Percentiles rank a stretch among this genome's conserved stretches.
phyloP scores from a whole-genome alignment of 2,888 invertebrate genomes.

The Geophilus truncorum region DNA sequence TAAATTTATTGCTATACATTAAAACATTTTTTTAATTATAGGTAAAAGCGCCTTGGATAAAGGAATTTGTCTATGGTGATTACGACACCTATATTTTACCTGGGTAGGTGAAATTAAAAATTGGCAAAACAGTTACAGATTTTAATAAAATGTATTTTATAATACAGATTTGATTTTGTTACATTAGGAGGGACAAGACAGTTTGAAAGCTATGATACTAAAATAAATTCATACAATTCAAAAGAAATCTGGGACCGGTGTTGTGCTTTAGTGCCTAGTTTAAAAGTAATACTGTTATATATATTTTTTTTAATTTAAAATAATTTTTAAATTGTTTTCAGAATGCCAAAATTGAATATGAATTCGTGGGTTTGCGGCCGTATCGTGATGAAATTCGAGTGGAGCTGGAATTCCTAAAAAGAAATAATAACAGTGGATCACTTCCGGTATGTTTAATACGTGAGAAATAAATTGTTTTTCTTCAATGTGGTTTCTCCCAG shows the following conservation, averaged over 20 bases:
- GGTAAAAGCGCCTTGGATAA: slow-evolving; percentile 82
- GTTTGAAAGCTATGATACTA: slow-evolving; percentile 67
- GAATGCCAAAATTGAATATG: slow-evolving; percentile 58
- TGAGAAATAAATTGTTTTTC: not conserved
- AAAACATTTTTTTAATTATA: slow-evolving; percentile 42
- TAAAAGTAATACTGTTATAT: slow-evolving; percentile 46
- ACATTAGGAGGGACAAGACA: slow-evolving; percentile 82
- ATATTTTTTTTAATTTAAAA: slow-evolving; percentile 13
- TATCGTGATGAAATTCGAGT: slow-evolving; percentile 57
- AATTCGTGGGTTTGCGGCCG: slow-evolving; percentile 80
- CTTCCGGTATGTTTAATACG: not conserved
- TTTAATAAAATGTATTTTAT: not conserved
- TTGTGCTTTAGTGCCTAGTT: slow-evolving; percentile 65
- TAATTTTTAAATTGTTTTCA: slow-evolving; percentile 39
- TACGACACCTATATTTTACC: slow-evolving; percentile 82
- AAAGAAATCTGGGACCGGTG: slow-evolving; percentile 74
- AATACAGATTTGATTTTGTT: slow-evolving; percentile 53
- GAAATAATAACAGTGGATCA: not conserved
- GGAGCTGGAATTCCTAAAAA: slow-evolving; percentile 46
- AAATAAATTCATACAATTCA: slow-evolving; percentile 65
- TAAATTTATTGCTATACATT: not conserved
- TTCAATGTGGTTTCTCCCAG: too few relatives aligned
- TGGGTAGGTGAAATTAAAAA: slow-evolving; percentile 35
- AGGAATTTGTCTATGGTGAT: slow-evolving; percentile 80
- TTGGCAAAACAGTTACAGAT: not conserved